These are phyloP conservation scores for Oreochromis grahami DNA, from an alignment of 2,797 vertebrate species.

Conservation along the genomic window DNA sequence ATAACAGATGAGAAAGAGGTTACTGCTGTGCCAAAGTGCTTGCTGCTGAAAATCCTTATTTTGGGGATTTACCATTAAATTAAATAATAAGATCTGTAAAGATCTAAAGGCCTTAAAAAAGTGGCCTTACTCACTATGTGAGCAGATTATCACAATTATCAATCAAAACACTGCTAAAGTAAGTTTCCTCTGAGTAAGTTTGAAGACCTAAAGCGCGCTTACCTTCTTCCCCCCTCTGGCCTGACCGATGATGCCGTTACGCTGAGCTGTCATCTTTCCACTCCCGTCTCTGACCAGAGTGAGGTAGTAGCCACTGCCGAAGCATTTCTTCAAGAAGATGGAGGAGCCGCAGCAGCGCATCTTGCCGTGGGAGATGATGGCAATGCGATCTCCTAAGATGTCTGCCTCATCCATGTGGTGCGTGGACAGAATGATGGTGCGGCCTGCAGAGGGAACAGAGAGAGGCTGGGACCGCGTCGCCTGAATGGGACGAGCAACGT, in stretches of 20 bases:
- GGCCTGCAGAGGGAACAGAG: constrained; percentile 69
- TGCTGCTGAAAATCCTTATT: background rate
- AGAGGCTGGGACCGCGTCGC: background rate
- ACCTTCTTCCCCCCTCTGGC: constrained; percentile 1
- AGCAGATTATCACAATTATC: background rate
- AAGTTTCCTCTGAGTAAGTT: background rate
- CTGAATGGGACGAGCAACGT: background rate
- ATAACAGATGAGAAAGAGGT: constrained; percentile 29
- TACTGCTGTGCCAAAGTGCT: background rate
- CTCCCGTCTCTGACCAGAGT: constrained; percentile 85
- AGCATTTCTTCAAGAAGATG: constrained; percentile 92
- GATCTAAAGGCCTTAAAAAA: background rate
- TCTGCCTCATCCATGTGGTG: constrained; percentile 99
- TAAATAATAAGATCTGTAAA: background rate
- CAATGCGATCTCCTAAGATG: constrained; percentile 92
- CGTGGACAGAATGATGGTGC: constrained; percentile 95
- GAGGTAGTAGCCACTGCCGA: constrained; percentile 96
- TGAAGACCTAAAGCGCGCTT: background rate
- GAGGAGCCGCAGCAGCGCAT: constrained; percentile 94
- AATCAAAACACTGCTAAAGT: background rate
- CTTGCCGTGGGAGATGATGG: constrained; percentile 94
- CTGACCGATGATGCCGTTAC: background rate
- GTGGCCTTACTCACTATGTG: background rate
- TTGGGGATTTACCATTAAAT: background rate
- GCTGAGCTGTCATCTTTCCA: constrained; percentile 47